Evolutionary conservation across 2,113 vertebrate genomes (phyloP).

Genomic region (Shinisaurus crocodilurus): DNA sequence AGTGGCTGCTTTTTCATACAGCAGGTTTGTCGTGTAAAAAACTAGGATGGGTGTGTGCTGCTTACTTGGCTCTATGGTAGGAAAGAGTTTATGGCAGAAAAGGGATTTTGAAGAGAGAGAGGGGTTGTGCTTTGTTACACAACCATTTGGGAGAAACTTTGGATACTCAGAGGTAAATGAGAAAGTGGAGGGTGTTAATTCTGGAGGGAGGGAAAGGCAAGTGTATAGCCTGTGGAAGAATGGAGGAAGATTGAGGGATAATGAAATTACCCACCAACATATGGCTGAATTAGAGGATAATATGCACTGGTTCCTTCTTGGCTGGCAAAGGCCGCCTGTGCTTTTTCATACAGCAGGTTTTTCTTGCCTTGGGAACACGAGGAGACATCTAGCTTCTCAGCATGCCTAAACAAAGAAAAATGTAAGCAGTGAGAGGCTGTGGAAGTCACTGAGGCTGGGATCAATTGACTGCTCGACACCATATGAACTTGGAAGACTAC

Average conservation of each 20-base stretch:
- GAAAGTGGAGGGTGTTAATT: neutral
- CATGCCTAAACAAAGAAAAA: conserved; percentile 54
- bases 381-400: conserved; percentile 58
- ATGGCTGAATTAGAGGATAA: conserved; percentile 65
- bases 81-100: too few species aligned
- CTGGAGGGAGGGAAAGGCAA: neutral
- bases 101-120: neutral
- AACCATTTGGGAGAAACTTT: too few species aligned
- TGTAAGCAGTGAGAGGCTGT: neutral
- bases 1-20: too few species aligned
- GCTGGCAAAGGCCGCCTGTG: conserved; percentile 60
- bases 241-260: neutral
- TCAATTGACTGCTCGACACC: neutral
- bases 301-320: neutral
- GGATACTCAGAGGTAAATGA: neutral
- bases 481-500: neutral
- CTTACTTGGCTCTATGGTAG: too few species aligned
- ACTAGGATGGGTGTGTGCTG: too few species aligned
- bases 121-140: neutral
- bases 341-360: conserved; percentile 67
- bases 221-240: neutral
- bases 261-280: conserved; percentile 68
- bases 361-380: conserved; percentile 73
- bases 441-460: neutral
- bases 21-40: too few species aligned